Base-by-base conservation (phyloP, 1,140 invertebrate species). In the Ostrea edulis region DNA sequence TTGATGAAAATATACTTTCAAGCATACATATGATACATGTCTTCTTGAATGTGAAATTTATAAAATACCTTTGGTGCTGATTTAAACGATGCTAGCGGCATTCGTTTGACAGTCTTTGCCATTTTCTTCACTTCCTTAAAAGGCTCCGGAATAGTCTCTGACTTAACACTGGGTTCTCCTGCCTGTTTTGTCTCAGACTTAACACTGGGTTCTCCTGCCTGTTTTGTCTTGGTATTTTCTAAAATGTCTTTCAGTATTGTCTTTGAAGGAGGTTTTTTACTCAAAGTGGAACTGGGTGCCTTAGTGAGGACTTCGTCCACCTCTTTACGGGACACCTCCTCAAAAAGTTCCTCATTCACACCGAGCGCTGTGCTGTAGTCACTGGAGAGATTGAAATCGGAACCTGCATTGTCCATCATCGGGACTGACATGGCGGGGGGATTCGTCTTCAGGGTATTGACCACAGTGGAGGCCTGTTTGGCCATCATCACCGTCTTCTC, bases 401-500 rank as follows among this genome's bases (percentile, higher is more conserved):
- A 12, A 5, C 29, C n/a, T n/a, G 35, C 22, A 4, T 55, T 68
- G 5, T 44, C 58, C 54, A 68, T 62, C 17, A 87, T 68, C 29
- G 17, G 53, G 20, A 71, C 44, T 7, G 25, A 14, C 14, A 58
- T 25, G 35, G 55, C 11, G 52, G 88, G 86, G n/a, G 54, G 65
- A 51, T 85, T 51, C 5, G 83, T 65, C 82, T 71, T 87, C 0
- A 91, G 29, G 14, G 85, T 90, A 4, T 90, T 84, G 0, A 87
- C 54, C 0, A 92, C 89, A 35, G 86, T 86, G 11, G 90, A 83
- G 7, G 89, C 86, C 85, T 93, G 92, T 11, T 71, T 88, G 0
- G 91, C 90, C 89, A 92, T 90, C 52, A 91, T 83, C 14, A 53
- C 62, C 2, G 89, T 88, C 53, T 89, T 91, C 44, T 93, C 89